phyloP scores from a whole-genome alignment of 2,888 invertebrate genomes.

The Oxystoma pomonae region DNA sequence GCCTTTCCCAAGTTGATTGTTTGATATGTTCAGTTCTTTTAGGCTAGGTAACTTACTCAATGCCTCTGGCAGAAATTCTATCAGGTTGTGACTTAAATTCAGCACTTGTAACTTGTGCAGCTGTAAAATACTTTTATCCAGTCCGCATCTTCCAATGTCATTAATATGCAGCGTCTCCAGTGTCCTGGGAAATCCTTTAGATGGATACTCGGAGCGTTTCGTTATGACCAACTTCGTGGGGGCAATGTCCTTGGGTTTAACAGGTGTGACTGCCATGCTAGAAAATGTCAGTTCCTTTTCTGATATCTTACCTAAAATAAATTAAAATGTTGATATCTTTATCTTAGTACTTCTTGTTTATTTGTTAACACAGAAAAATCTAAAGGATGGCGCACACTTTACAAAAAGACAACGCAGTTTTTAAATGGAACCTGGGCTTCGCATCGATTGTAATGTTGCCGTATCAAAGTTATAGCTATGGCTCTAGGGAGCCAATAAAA shows the following conservation, averaged over 20 bases:
- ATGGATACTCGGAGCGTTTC: slow-evolving; percentile 64
- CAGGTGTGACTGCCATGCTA: slow-evolving; percentile 47
- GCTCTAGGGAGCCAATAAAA: too few relatives aligned
- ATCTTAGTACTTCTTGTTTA: too few relatives aligned
- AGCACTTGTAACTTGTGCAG: slow-evolving; percentile 62
- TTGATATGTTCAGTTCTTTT: slow-evolving; percentile 58
- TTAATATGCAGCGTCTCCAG: slow-evolving; percentile 60
- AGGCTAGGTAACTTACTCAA: slow-evolving; percentile 61
- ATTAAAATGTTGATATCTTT: too few relatives aligned
- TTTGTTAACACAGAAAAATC: too few relatives aligned
- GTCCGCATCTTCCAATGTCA: slow-evolving; percentile 58
- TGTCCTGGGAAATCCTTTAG: slow-evolving; percentile 67
- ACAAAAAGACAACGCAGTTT: too few relatives aligned
- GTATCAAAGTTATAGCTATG: too few relatives aligned
- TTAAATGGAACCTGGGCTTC: too few relatives aligned
- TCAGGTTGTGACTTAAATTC: slow-evolving; percentile 67
- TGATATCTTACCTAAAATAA: slow-evolving; percentile 41
- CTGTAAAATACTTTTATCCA: slow-evolving; percentile 66
- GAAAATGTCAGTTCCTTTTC: slow-evolving; percentile 47
- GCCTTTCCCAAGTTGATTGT: slow-evolving; percentile 60
- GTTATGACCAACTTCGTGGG: slow-evolving; percentile 57
- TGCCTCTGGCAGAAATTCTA: slow-evolving; percentile 66
- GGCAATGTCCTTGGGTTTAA: slow-evolving; percentile 48
- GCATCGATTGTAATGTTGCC: too few relatives aligned
- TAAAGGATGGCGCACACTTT: too few relatives aligned